Conservation (phyloP, 2,797 vertebrate genomes). For the Coreius guichenoti region DNA sequence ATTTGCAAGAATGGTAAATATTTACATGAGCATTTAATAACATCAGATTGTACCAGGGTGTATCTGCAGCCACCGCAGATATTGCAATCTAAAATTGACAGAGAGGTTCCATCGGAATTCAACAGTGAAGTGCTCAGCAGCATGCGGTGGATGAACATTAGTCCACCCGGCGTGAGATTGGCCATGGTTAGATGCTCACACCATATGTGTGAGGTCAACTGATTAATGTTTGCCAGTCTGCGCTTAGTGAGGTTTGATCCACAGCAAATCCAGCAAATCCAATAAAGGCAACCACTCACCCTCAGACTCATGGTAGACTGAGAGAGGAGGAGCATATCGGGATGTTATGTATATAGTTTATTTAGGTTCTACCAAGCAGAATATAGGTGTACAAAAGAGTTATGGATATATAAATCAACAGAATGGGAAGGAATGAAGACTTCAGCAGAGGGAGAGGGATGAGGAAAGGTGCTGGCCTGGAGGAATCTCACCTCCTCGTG, state of each 20-base stretch:
- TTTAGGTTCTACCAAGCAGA: neutral
- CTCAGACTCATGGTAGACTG: neutral
- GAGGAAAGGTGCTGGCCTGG: neutral
- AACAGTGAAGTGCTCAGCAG: slow-evolving; percentile 13
- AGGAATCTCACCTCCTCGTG: slow-evolving; percentile 30
- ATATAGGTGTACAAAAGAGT: neutral
- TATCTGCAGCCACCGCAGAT: neutral
- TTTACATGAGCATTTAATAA: neutral
- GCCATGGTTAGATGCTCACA: slow-evolving; percentile 41
- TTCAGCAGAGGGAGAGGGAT: neutral
- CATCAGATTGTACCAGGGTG: neutral
- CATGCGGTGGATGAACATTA: slow-evolving; percentile 41
- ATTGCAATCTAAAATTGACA: neutral
- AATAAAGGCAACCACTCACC: slow-evolving; percentile 46
- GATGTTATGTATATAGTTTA: neutral
- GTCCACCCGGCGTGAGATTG: slow-evolving; percentile 42
- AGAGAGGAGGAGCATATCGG: neutral
- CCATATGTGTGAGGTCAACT: slow-evolving; percentile 50
- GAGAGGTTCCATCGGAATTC: neutral
- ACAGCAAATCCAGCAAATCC: slow-evolving; percentile 63
- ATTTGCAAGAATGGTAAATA: neutral
- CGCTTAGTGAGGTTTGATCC: slow-evolving; percentile 59
- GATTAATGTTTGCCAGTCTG: slow-evolving; percentile 51
- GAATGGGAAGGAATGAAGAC: slow-evolving; percentile 9
- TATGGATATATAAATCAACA: neutral